These are phyloP conservation scores for Dinoponera quadriceps DNA, from an alignment of 1,140 invertebrate genomes.

Conservation along the genomic window DNA sequence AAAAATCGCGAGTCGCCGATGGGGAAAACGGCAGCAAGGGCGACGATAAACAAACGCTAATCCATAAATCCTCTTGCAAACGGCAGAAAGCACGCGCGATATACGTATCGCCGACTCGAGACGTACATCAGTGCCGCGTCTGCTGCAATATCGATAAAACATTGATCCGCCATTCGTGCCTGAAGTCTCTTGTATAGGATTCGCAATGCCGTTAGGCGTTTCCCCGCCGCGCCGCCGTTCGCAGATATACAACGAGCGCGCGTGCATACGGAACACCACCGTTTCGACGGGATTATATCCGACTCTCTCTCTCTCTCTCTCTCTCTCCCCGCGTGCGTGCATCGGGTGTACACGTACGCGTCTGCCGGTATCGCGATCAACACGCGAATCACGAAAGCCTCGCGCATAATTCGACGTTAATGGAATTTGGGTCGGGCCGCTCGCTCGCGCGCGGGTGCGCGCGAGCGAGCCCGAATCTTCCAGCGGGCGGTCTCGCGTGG, in stretches of 20 bases:
- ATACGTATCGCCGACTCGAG: slow-evolving; percentile 74
- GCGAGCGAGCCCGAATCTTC: slow-evolving; percentile 27
- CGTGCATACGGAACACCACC: slow-evolving; percentile 72
- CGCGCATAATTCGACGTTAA: slow-evolving; percentile 67
- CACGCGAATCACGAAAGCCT: slow-evolving; percentile 70
- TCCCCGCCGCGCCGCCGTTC: slow-evolving; percentile 35
- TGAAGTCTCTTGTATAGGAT: slow-evolving; percentile 77
- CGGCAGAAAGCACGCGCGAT: slow-evolving; percentile 78
- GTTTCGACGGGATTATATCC: slow-evolving; percentile 72
- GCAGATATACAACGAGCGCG: slow-evolving; percentile 57
- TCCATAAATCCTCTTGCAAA: slow-evolving; percentile 79
- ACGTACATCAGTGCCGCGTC: slow-evolving; percentile 73
- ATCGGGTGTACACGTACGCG: slow-evolving; percentile 38
- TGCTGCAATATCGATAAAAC: slow-evolving; percentile 82
- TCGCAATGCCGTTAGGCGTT: slow-evolving; percentile 71
- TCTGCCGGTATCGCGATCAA: slow-evolving; percentile 67
- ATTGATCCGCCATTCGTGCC: slow-evolving; percentile 81
- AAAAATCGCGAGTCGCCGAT: slow-evolving; percentile 43
- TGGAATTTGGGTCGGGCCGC: slow-evolving; percentile 71
- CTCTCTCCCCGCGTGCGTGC: slow-evolving; percentile 59
- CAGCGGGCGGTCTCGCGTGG: slow-evolving; percentile 1
- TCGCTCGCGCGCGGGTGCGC: slow-evolving; percentile 6
- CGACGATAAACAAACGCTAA: slow-evolving; percentile 79
- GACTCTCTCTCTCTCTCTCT: no score
- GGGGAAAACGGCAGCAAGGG: slow-evolving; percentile 62